A percentile compares a stretch with the other conserved stretches of the same genome.
Evolutionary conservation across 2,888 invertebrate genomes (phyloP).

Genomic region (Drosophila buzzatii): DNA sequence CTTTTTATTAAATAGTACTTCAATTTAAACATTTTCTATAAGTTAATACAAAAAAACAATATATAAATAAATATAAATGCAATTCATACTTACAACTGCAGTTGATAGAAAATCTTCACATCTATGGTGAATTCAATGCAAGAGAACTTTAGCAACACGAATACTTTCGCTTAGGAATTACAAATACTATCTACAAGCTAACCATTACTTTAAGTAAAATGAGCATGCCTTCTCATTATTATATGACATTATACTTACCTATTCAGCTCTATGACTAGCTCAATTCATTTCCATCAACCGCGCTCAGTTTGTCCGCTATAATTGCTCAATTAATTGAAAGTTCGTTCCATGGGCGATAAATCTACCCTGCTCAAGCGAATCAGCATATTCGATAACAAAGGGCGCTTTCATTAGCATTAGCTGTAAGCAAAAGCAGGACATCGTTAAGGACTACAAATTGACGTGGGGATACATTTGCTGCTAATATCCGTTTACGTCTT

Average conservation of each 20-base stretch:
- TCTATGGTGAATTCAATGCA: no score
- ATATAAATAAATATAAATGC: no score
- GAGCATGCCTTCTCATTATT: background rate
- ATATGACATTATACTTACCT: background rate
- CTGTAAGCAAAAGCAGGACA: constrained; percentile 16
- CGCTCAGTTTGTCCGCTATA: constrained; percentile 13
- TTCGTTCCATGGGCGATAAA: constrained; percentile 11
- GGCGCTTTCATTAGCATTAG: constrained; percentile 6
- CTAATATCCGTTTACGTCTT: constrained; percentile 79
- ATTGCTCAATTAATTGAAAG: constrained; percentile 43
- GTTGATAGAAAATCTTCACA: no score
- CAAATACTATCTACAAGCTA: no score
- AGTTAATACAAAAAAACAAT: no score
- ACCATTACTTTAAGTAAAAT: no score
- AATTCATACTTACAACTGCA: no score
- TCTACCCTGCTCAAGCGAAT: constrained; percentile 41
- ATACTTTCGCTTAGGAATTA: no score
- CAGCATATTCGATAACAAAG: constrained; percentile 47
- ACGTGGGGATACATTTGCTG: constrained; percentile 60
- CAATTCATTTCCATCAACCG: background rate
- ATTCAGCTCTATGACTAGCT: background rate
- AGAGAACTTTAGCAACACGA: no score
- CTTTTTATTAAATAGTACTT: no score
- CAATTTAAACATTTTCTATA: no score
- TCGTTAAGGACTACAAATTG: constrained; percentile 16